phyloP scores from a whole-genome alignment of 2,113 vertebrate genomes.

The Saccopteryx leptura region DNA sequence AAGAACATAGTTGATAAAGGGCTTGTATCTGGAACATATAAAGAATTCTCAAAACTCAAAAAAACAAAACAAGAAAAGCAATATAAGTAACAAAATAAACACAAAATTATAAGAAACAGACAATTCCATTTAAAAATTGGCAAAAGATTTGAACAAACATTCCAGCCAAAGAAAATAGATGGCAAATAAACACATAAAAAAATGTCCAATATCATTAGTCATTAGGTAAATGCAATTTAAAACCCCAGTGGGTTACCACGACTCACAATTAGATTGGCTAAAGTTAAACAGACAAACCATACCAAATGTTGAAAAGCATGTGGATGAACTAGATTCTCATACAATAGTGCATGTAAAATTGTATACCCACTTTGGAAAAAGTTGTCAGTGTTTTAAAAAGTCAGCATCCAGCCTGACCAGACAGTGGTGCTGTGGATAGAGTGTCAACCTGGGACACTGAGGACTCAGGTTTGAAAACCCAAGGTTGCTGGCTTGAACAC shows the following conservation, averaged over 20 bases:
- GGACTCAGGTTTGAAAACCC: too few relatives aligned
- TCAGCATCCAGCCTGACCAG: too few relatives aligned
- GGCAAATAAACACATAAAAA: slow-evolving; percentile 23
- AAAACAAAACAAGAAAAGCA: neutral
- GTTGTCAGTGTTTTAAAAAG: neutral
- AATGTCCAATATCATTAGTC: neutral
- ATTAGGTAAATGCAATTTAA: neutral
- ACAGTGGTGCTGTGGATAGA: too few relatives aligned
- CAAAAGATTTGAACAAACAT: neutral
- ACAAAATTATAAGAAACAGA: slow-evolving; percentile 21
- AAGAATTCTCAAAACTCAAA: slow-evolving; percentile 29
- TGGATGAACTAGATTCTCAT: neutral
- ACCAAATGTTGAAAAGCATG: neutral
- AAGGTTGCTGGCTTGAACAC: too few relatives aligned
- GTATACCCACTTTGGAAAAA: neutral
- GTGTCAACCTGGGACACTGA: too few relatives aligned
- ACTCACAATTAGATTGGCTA: neutral
- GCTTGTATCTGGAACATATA: neutral
- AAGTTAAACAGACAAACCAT: neutral
- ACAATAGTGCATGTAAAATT: neutral
- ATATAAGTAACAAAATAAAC: neutral
- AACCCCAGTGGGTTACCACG: neutral
- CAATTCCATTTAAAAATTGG: neutral
- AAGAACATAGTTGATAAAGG: slow-evolving; percentile 12
- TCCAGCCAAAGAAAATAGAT: neutral